Conservation (phyloP, 2,888 invertebrate species). For the Ormyrus rosae region DNA sequence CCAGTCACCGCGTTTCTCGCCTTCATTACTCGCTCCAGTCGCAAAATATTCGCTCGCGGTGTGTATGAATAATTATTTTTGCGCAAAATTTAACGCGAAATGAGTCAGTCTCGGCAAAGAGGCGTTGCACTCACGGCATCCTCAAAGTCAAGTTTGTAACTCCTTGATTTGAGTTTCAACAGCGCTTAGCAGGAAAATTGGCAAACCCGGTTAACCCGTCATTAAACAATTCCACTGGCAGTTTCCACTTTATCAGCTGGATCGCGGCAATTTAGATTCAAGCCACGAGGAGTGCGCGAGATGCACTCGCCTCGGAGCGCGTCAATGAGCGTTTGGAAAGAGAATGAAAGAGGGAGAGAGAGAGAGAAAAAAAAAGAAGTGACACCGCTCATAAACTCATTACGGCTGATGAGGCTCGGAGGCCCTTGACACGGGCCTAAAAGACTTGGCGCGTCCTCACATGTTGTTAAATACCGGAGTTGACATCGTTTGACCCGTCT, state of each 20-base stretch:
- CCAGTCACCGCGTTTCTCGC: too few species aligned
- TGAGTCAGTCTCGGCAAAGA: too few species aligned
- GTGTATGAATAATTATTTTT: too few species aligned
- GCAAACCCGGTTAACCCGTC: constrained; percentile 44
- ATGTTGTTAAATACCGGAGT: constrained; percentile 73
- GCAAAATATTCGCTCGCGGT: too few species aligned
- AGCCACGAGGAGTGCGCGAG: constrained; percentile 20
- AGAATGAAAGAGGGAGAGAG: background rate
- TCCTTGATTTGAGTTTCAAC: constrained; percentile 10
- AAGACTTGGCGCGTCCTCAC: constrained; percentile 61
- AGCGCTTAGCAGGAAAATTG: constrained; percentile 37
- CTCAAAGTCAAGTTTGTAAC: constrained; percentile 23
- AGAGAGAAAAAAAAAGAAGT: constrained; percentile 53
- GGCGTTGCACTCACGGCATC: too few species aligned
- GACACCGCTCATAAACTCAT: constrained; percentile 67
- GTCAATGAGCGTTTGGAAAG: background rate
- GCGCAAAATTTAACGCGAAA: too few species aligned
- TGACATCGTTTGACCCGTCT: constrained; percentile 74
- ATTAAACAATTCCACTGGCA: constrained; percentile 42
- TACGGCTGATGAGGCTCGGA: constrained; percentile 63
- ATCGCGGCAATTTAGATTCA: constrained; percentile 48
- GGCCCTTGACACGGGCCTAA: constrained; percentile 67
- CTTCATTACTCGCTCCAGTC: too few species aligned
- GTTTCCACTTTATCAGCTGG: constrained; percentile 44
- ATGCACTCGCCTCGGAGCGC: background rate